Evolutionary conservation across 2,797 vertebrate species (phyloP).

Genomic region (Anas acuta): DNA sequence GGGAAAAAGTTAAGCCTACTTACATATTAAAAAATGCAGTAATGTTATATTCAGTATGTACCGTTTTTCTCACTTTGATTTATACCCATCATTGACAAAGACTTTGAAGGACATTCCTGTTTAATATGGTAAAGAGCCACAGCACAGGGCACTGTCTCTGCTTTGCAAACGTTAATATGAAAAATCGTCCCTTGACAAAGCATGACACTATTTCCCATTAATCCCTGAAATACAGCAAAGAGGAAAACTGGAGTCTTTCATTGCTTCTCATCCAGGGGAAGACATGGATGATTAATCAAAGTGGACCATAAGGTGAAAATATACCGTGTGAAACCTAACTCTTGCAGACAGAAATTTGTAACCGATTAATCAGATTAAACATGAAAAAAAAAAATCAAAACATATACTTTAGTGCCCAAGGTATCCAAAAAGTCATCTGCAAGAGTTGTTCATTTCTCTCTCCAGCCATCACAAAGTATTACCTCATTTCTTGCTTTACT

Average conservation of each 20-base stretch:
- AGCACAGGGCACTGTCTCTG: conserved; percentile 60
- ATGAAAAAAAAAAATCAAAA: background rate
- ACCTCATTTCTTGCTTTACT: conserved; percentile 65
- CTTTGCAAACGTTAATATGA: conserved; percentile 73
- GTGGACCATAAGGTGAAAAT: conserved; percentile 57
- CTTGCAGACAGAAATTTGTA: conserved; percentile 38
- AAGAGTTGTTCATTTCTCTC: background rate
- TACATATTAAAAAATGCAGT: conserved; percentile 80
- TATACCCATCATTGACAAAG: conserved; percentile 71
- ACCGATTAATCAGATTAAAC: conserved; percentile 54
- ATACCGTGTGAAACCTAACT: conserved; percentile 21
- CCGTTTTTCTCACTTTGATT: conserved; percentile 74
- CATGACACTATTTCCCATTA: conserved; percentile 68
- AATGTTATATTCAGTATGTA: conserved; percentile 75
- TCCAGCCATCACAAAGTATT: conserved; percentile 37
- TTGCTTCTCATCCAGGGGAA: conserved; percentile 49
- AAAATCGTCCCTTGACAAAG: conserved; percentile 74
- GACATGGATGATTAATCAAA: conserved; percentile 74
- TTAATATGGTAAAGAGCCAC: conserved; percentile 70
- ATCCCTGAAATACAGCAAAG: conserved; percentile 69
- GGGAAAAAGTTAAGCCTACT: conserved; percentile 78
- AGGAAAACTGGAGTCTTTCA: conserved; percentile 70
- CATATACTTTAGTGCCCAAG: conserved; percentile 5
- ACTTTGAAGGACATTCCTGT: conserved; percentile 73
- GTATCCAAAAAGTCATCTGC: conserved; percentile 45